A percentile compares a stretch with the other conserved stretches of the same genome.
These are phyloP conservation scores for Myanophis thanlyinensis DNA, from an alignment of 2,113 vertebrate species.

Conservation along the genomic window DNA sequence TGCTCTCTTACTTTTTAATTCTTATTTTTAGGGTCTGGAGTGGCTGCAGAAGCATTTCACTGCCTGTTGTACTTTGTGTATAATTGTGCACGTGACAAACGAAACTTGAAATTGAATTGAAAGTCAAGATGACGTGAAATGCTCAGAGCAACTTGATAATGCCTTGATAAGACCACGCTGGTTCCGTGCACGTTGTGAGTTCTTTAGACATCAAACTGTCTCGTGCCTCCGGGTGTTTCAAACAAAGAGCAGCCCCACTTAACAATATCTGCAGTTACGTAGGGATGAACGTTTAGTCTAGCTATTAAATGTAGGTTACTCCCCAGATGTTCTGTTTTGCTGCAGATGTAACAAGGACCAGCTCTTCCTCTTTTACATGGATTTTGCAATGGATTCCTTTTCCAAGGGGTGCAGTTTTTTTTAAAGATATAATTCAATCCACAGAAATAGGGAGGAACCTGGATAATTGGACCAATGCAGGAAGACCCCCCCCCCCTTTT, in stretches of 20 bases:
- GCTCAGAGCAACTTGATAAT: not conserved
- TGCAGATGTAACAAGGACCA: not conserved
- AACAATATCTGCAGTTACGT: not conserved
- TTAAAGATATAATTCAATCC: not conserved
- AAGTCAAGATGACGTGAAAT: not conserved
- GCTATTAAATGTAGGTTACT: not conserved
- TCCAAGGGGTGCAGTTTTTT: not conserved
- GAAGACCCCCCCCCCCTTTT: not conserved
- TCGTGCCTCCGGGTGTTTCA: not conserved
- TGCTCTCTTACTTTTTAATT: too few relatives aligned
- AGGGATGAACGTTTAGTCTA: not conserved
- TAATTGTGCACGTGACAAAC: too few relatives aligned
- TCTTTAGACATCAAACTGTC: not conserved
- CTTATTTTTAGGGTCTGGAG: too few relatives aligned
- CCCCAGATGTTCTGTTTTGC: not conserved
- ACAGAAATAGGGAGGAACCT: not conserved
- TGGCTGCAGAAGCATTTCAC: too few relatives aligned
- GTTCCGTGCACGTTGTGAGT: not conserved
- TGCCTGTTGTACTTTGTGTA: too few relatives aligned
- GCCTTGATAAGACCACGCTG: not conserved
- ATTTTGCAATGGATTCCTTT: not conserved
- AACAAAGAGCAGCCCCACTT: not conserved
- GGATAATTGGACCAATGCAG: not conserved
- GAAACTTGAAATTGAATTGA: too few relatives aligned
- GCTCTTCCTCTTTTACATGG: not conserved